phyloP scores from a whole-genome alignment of 1,140 invertebrate species.

The Ylistrum balloti region DNA sequence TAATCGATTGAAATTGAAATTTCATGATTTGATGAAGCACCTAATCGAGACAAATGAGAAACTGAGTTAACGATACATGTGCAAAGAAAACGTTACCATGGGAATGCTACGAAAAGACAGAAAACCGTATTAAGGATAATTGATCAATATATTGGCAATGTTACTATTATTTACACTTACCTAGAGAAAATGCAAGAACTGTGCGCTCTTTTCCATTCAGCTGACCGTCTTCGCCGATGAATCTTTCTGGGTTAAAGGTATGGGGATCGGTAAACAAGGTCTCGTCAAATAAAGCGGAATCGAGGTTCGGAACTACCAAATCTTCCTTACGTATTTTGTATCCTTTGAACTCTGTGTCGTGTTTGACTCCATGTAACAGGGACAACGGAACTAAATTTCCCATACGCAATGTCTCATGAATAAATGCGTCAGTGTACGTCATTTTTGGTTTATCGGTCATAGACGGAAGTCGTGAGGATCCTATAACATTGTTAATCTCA shows the following conservation, averaged over 20 bases:
- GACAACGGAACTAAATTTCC: conserved; percentile 80
- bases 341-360: conserved; percentile 69
- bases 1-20: too few relatives aligned
- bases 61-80: too few relatives aligned
- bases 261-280: conserved; percentile 87
- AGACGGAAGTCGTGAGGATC: conserved; percentile 88
- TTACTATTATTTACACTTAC: too few relatives aligned
- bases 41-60: too few relatives aligned
- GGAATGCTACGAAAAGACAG: too few relatives aligned
- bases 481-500: conserved; percentile 92
- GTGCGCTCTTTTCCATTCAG: conserved; percentile 54
- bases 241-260: conserved; percentile 87
- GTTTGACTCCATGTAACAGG: conserved; percentile 71
- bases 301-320: conserved; percentile 74
- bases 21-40: too few relatives aligned
- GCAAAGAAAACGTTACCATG: too few relatives aligned
- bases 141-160: too few relatives aligned
- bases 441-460: conserved; percentile 87
- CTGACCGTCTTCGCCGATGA: conserved; percentile 76
- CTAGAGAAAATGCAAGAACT: conserved; percentile 62
- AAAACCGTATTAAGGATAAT: too few relatives aligned
- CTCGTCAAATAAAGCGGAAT: conserved; percentile 74
- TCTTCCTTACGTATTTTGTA: conserved; percentile 75
- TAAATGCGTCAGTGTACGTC: conserved; percentile 71
- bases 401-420: conserved; percentile 79